Conservation (phyloP, 2,113 vertebrate species). For the Craseonycteris thonglongyai region DNA sequence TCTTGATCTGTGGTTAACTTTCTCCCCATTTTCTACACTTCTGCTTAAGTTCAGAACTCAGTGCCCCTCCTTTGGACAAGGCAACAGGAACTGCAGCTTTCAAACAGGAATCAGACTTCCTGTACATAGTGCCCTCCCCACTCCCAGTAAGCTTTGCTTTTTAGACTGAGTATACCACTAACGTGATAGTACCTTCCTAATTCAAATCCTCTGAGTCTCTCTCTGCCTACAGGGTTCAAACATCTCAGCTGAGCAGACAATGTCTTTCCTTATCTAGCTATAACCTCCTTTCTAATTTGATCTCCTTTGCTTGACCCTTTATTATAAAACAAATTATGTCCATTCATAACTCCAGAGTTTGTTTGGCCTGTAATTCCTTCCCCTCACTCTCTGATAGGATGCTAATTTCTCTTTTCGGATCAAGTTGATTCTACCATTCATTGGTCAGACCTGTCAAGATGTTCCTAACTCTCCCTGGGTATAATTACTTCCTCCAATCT, state of each 20-base stretch:
- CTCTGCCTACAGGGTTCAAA: background rate
- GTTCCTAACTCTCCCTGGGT: background rate
- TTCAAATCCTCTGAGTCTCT: background rate
- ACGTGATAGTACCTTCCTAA: background rate
- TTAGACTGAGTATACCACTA: background rate
- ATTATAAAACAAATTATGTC: background rate
- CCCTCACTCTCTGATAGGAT: background rate
- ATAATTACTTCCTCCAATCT: background rate
- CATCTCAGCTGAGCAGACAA: background rate
- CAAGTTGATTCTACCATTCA: background rate
- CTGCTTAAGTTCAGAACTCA: background rate
- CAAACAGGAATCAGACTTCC: background rate
- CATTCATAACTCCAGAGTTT: background rate
- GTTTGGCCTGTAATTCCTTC: background rate
- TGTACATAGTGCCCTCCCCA: fast-evolving
- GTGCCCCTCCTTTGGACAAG: background rate
- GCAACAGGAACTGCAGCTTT: background rate
- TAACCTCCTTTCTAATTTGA: background rate
- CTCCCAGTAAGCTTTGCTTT: background rate
- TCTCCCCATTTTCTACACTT: background rate
- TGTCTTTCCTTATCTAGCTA: background rate
- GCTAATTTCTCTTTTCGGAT: background rate
- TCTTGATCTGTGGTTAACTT: background rate
- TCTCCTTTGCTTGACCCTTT: background rate
- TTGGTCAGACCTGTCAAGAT: background rate